Conservation (phyloP, 1,140 invertebrate species). For the Magallana angulata region DNA sequence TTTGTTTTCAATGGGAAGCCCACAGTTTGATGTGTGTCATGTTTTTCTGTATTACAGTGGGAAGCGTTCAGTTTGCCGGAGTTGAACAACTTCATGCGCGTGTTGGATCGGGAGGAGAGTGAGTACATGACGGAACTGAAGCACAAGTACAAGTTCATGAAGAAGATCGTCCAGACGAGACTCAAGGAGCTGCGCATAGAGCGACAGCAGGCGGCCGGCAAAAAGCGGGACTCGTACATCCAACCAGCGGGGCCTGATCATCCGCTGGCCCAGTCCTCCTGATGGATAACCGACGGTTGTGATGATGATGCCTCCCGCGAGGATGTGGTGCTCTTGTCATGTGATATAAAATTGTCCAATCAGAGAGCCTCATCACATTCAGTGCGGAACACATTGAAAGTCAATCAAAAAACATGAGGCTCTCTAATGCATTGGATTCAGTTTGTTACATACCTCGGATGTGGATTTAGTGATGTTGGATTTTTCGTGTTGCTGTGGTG, state of each 20-base stretch:
- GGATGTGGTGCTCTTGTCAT: conserved; percentile 40
- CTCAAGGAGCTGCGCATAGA: conserved; percentile 71
- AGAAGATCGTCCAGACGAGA: conserved; percentile 69
- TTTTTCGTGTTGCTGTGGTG: background rate
- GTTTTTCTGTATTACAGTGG: conserved; percentile 80
- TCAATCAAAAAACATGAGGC: conserved; percentile 29
- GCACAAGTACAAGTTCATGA: conserved; percentile 81
- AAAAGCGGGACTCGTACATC: conserved; percentile 34
- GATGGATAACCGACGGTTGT: background rate
- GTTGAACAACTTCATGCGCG: conserved; percentile 82
- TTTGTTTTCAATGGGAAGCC: conserved; percentile 81
- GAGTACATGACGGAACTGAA: conserved; percentile 82
- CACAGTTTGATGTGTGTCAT: conserved; percentile 78
- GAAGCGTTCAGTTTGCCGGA: conserved; percentile 84
- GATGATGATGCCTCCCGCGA: background rate
- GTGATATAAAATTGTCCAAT: conserved; percentile 41
- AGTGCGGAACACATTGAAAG: background rate
- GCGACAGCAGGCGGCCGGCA: conserved; percentile 8
- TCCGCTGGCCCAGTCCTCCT: conserved; percentile 17
- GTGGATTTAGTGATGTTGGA: background rate
- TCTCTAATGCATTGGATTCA: conserved; percentile 3
- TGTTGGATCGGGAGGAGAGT: conserved; percentile 83
- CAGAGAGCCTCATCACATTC: conserved; percentile 27
- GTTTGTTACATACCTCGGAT: conserved; percentile 3
- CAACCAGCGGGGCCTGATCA: background rate